Percentiles rank a stretch among this genome's conserved stretches.
phyloP scores from a whole-genome alignment of 2,888 invertebrate genomes.

The Apotomis turbidana region DNA sequence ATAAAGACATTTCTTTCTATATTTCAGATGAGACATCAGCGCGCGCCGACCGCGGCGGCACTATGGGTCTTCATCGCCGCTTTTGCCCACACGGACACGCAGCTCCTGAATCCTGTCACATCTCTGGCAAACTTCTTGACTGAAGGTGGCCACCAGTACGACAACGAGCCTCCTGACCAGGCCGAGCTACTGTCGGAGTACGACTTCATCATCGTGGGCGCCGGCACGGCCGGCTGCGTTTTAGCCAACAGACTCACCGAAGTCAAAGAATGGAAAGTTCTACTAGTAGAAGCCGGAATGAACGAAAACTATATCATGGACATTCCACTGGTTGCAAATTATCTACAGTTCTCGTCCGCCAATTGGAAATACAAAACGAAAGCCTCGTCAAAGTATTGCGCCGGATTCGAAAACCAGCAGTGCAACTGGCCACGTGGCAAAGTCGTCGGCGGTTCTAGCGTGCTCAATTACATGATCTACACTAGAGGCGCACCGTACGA shows the following conservation, averaged over 20 bases:
- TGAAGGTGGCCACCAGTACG: constrained; percentile 80
- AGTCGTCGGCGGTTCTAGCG: constrained; percentile 92
- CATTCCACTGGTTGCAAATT: constrained; percentile 88
- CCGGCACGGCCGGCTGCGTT: constrained; percentile 91
- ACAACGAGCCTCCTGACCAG: constrained; percentile 82
- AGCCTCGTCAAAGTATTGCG: constrained; percentile 88
- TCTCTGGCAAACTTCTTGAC: constrained; percentile 80
- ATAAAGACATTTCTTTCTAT: constrained; percentile 19
- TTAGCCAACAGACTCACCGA: constrained; percentile 89
- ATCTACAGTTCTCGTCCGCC: constrained; percentile 87
- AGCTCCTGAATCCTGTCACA: constrained; percentile 68
- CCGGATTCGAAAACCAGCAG: constrained; percentile 88
- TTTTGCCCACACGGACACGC: constrained; percentile 60
- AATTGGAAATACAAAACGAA: constrained; percentile 93
- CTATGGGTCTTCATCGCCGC: constrained; percentile 59
- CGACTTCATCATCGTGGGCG: constrained; percentile 91
- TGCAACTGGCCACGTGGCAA: constrained; percentile 93
- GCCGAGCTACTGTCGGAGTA: constrained; percentile 82
- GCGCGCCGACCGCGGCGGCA: constrained; percentile 56
- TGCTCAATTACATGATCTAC: constrained; percentile 92
- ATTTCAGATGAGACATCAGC: constrained; percentile 72
- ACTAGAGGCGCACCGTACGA: constrained; percentile 88
- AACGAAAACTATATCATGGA: constrained; percentile 90
- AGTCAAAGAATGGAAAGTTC: constrained; percentile 86
- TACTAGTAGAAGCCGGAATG: constrained; percentile 89